Base-by-base conservation (phyloP, 1,140 invertebrate genomes). In the Elysia chlorotica region DNA sequence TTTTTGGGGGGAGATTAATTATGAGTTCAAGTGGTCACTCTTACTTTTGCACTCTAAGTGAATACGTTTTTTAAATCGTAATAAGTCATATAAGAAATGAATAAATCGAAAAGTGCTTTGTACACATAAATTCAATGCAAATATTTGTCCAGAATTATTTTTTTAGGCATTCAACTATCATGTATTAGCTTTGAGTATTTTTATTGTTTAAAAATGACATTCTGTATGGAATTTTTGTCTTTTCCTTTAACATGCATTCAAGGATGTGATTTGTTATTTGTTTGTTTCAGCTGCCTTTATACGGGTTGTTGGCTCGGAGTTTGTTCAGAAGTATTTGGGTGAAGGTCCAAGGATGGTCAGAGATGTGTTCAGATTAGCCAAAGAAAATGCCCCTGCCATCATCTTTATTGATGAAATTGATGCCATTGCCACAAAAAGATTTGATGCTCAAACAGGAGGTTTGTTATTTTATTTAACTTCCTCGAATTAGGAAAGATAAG, bases 261-360 rank as follows among this genome's bases (percentile, higher is more conserved):
- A n/a, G n/a, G n/a, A n/a, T n/a, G n/a, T n/a, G n/a, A n/a, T n/a
- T 54, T 66, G n/a, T 14, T 53, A 28, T 67, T 54, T 72, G 74
- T 78, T 70, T 81, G 76, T 89, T 89, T 69, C 84, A 92, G 97
- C 97, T 85, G 94, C 97, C 5, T 99, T 99, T 84, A 99, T 99
- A 78, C 91, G 97, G 73, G 98, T 99, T 23, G 98, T 99, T 53
- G 98, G 98, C 6, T 99, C 97, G 0, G 98, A 99, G 88, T 99
- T 99, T 89, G 98, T 99, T 0, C 98, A 99, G 88, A 99, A 99
- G 85, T 99, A 99, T 85, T 89, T 99, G 30, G 98, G 98, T 37
- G 98, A 99, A 90, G 97, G 98, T 0, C 97, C 98, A 1, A 92
- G 98, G 77, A 99, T 99, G 98, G 98, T 99, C 3, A 90, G 98